A percentile compares a stretch with the other conserved stretches of the same genome.
phyloP scores from a whole-genome alignment of 1,140 invertebrate species.

The Elysia chlorotica region DNA sequence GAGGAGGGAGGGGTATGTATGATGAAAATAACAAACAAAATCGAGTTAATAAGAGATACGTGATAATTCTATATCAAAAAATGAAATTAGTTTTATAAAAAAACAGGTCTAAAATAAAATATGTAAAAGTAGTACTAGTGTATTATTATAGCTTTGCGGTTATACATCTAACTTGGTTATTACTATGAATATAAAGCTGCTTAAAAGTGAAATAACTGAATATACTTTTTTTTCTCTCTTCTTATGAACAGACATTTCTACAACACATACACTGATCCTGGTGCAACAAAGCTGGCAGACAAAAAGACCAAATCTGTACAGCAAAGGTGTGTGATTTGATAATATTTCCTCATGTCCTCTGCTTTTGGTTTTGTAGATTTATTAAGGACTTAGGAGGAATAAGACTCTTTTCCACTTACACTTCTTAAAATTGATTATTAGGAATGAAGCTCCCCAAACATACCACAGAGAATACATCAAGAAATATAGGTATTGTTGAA shows the following conservation, averaged over 20 bases:
- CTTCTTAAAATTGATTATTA: too few relatives aligned
- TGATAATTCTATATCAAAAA: neutral
- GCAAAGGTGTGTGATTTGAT: neutral
- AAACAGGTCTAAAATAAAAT: neutral
- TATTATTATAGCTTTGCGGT: neutral
- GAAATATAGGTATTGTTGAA: too few relatives aligned
- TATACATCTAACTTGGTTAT: too few relatives aligned
- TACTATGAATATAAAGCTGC: too few relatives aligned
- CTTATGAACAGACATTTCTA: neutral
- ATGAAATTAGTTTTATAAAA: neutral
- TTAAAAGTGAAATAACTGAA: neutral
- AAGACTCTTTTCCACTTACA: too few relatives aligned
- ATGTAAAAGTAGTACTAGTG: neutral
- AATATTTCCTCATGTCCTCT: too few relatives aligned
- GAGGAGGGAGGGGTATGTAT: too few relatives aligned
- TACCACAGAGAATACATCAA: too few relatives aligned
- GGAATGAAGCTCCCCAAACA: too few relatives aligned
- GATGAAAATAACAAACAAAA: neutral
- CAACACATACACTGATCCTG: neutral
- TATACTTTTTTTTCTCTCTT: neutral
- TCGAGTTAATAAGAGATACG: neutral
- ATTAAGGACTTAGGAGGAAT: too few relatives aligned
- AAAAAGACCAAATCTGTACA: neutral
- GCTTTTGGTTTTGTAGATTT: too few relatives aligned
- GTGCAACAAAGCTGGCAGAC: neutral